These are phyloP conservation scores for Gadus macrocephalus DNA, from an alignment of 2,113 vertebrate species.

Conservation along the genomic window DNA sequence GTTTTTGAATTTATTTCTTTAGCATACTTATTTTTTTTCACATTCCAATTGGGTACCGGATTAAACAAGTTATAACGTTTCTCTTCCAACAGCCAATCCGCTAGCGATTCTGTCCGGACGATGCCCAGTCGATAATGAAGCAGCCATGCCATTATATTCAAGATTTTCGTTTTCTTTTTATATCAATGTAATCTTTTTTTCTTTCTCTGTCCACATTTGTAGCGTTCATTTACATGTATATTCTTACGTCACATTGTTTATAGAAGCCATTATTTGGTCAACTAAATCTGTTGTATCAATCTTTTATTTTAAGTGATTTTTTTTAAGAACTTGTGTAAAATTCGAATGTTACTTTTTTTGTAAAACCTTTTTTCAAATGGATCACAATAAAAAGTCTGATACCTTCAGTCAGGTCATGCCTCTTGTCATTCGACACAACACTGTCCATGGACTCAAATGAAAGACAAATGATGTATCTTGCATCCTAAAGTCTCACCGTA, in stretches of 20 bases:
- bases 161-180: slow-evolving; percentile 48
- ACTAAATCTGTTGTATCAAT: slow-evolving; percentile 93
- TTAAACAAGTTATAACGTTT: slow-evolving; percentile 38
- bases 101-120: slow-evolving; percentile 41
- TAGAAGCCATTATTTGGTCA: slow-evolving; percentile 95
- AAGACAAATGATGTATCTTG: too few species aligned
- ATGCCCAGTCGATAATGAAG: slow-evolving; percentile 47
- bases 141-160: slow-evolving; percentile 58
- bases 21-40: slow-evolving; percentile 21
- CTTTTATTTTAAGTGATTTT: slow-evolving; percentile 95
- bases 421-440: too few species aligned
- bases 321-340: slow-evolving; percentile 86
- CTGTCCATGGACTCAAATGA: too few species aligned
- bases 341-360: slow-evolving; percentile 99
- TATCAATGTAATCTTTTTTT: slow-evolving; percentile 82
- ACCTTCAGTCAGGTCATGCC: slow-evolving; percentile 43
- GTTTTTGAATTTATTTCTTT: not conserved
- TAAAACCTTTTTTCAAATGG: slow-evolving; percentile 97
- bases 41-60: slow-evolving; percentile 55
- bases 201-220: slow-evolving; percentile 72
- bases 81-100: slow-evolving; percentile 13
- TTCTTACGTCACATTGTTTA: slow-evolving; percentile 91
- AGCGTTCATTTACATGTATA: slow-evolving; percentile 95
- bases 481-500: too few species aligned
- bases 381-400: slow-evolving; percentile 85